Percentiles rank a stretch among this genome's conserved stretches.
These are phyloP conservation scores for Drosophila triauraria DNA, from an alignment of 1,140 invertebrate species.

Conservation along the genomic window DNA sequence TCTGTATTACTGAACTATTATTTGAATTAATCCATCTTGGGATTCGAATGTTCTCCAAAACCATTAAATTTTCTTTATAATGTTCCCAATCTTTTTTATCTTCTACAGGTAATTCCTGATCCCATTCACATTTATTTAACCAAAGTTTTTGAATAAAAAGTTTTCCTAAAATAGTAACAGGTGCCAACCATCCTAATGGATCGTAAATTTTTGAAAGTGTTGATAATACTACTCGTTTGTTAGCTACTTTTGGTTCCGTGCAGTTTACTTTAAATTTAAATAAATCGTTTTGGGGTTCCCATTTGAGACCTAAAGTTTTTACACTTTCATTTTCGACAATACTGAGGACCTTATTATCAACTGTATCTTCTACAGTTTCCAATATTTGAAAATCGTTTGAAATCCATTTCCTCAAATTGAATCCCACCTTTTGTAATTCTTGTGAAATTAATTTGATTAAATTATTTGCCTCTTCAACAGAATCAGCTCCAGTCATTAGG, in stretches of 20 bases:
- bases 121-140: conserved; percentile 14
- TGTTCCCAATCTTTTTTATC: background rate
- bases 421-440: background rate
- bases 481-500: too few relatives aligned
- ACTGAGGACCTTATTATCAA: background rate
- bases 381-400: background rate
- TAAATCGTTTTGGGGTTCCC: background rate
- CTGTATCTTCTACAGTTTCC: background rate
- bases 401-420: conserved; percentile 10
- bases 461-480: background rate
- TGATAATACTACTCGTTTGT: conserved; percentile 1
- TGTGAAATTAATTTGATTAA: background rate
- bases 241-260: too few relatives aligned
- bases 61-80: too few relatives aligned
- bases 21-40: background rate
- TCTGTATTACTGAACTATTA: background rate
- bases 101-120: conserved; percentile 2
- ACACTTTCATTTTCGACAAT: background rate
- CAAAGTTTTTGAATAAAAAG: conserved; percentile 4
- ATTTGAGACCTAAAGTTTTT: background rate
- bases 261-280: background rate
- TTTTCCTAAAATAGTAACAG: conserved; percentile 3
- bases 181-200: background rate
- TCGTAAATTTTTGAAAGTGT: conserved; percentile 7
- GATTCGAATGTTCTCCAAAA: background rate